These are phyloP conservation scores for Mayetiola destructor DNA, from an alignment of 2,888 invertebrate species.

Conservation along the genomic window DNA sequence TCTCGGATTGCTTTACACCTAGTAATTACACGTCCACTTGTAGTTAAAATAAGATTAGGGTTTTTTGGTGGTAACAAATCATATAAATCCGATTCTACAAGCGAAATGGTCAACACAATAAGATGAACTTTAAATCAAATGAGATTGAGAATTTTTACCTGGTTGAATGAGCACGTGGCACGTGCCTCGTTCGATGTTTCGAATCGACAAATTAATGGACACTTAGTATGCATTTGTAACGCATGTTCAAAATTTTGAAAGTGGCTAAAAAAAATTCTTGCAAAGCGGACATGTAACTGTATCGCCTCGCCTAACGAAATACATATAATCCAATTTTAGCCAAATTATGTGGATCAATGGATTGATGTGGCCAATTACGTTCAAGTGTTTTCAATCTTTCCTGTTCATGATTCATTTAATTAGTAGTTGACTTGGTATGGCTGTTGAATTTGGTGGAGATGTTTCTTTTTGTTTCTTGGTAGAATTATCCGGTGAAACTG, in stretches of 20 bases:
- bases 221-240: background rate
- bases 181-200: background rate
- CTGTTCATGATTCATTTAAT: background rate
- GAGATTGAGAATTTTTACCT: background rate
- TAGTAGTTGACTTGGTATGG: background rate
- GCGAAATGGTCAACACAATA: background rate
- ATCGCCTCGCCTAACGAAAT: background rate
- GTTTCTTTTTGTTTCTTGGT: background rate
- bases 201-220: background rate
- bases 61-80: background rate
- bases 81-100: background rate
- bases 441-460: background rate
- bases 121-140: no score
- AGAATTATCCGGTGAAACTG: conserved; percentile 3
- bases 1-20: background rate
- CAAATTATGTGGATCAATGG: background rate
- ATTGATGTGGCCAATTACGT: background rate
- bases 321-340: background rate
- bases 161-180: background rate
- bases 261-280: background rate
- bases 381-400: background rate
- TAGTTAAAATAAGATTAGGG: background rate
- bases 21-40: background rate
- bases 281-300: background rate
- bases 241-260: background rate